Evolutionary conservation across 2,113 vertebrate species (phyloP).

Genomic region (Nematolebias whitei): DNA sequence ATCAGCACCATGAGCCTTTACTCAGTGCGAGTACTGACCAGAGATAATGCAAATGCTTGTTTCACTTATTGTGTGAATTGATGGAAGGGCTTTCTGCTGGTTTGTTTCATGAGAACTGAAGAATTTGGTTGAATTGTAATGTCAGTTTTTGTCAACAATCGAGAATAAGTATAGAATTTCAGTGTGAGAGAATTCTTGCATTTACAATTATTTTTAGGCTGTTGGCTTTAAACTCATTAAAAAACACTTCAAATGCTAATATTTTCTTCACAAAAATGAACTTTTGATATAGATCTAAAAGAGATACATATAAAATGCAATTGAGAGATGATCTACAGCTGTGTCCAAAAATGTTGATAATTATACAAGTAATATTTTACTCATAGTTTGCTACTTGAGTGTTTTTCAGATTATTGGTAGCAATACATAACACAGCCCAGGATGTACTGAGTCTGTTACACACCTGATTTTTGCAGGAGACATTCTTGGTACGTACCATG

Average conservation of each 20-base stretch:
- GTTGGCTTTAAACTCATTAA: too few relatives aligned
- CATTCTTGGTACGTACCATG: too few relatives aligned
- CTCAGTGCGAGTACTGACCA: background rate
- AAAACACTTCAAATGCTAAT: too few relatives aligned
- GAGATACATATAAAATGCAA: too few relatives aligned
- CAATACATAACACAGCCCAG: too few relatives aligned
- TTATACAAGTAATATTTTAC: too few relatives aligned
- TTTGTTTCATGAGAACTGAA: background rate
- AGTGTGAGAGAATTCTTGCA: background rate
- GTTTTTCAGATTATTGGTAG: too few relatives aligned
- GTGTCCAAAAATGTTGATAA: too few relatives aligned
- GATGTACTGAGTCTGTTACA: too few relatives aligned
- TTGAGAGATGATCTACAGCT: too few relatives aligned
- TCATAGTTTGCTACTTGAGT: too few relatives aligned
- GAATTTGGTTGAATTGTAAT: background rate
- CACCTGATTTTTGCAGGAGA: too few relatives aligned
- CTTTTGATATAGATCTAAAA: background rate
- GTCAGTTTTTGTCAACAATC: background rate
- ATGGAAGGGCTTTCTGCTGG: background rate
- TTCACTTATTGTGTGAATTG: slow-evolving; percentile 5
- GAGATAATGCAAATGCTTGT: background rate
- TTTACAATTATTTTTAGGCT: background rate
- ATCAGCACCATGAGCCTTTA: background rate
- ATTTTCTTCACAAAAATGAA: background rate
- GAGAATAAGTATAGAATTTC: background rate